These are phyloP conservation scores for Amphipoea lucens DNA, from an alignment of 2,888 invertebrate genomes.

Conservation along the genomic window DNA sequence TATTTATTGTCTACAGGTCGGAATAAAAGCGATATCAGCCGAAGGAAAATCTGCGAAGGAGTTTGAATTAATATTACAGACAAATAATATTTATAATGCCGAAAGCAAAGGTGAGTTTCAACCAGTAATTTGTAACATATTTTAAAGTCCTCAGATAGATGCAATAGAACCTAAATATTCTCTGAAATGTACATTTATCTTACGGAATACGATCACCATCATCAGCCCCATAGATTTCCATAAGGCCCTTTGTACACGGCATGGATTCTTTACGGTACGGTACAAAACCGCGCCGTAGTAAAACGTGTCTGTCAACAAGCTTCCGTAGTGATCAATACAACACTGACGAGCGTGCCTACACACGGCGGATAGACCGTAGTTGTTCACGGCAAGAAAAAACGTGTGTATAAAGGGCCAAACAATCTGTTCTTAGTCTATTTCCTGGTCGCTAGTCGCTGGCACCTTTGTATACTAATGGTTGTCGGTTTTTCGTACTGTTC, in stretches of 20 bases:
- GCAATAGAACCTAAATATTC: background rate
- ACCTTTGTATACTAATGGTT: background rate
- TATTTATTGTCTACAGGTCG: constrained; percentile 77
- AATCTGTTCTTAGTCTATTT: background rate
- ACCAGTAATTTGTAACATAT: background rate
- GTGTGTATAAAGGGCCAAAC: background rate
- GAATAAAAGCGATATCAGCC: constrained; percentile 84
- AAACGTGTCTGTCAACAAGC: no score
- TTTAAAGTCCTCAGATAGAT: background rate
- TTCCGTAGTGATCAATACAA: background rate
- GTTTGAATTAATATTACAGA: constrained; percentile 86
- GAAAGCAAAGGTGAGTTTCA: constrained; percentile 81
- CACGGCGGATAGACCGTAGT: background rate
- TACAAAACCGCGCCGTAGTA: background rate
- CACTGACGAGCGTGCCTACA: no score
- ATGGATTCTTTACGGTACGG: no score
- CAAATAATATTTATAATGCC: constrained; percentile 84
- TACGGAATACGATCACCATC: background rate
- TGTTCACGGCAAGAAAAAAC: background rate
- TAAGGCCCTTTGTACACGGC: no score
- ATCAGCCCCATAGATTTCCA: background rate
- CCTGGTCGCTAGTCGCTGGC: background rate
- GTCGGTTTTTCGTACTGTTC: background rate
- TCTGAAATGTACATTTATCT: background rate
- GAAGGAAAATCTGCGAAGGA: constrained; percentile 87